These are phyloP conservation scores for Prinia subflava DNA, from an alignment of 2,113 vertebrate species.

Conservation along the genomic window DNA sequence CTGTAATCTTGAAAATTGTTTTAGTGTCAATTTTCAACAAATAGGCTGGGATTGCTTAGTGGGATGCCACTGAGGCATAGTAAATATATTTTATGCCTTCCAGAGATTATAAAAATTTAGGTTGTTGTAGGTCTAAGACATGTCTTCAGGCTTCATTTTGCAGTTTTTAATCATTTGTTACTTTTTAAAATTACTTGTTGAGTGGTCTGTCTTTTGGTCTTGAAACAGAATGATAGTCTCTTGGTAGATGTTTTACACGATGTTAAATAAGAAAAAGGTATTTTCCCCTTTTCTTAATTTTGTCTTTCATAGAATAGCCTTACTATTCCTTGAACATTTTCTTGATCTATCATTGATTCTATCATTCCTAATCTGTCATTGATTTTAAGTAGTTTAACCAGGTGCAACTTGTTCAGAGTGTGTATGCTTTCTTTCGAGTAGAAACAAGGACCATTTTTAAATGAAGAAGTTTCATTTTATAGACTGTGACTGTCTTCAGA, in stretches of 20 bases:
- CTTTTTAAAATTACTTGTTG: background rate
- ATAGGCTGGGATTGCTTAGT: background rate
- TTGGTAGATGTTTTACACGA: background rate
- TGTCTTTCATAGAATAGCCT: background rate
- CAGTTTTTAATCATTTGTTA: background rate
- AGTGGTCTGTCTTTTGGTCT: background rate
- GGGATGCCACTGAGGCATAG: background rate
- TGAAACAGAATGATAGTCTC: background rate
- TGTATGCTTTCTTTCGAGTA: background rate
- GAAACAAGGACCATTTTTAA: background rate
- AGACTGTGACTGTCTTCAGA: background rate
- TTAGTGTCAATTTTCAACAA: background rate
- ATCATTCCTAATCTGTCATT: background rate
- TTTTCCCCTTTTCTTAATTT: background rate
- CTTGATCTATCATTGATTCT: too few species aligned
- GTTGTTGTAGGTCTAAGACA: background rate
- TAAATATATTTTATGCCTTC: background rate
- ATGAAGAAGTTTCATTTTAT: background rate
- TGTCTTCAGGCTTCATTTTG: background rate
- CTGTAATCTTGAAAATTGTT: background rate
- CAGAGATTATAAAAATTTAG: background rate
- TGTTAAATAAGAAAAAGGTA: background rate
- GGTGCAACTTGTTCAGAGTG: background rate
- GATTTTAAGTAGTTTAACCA: background rate
- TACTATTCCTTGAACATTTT: background rate